phyloP scores from a whole-genome alignment of 2,113 vertebrate genomes.

The Xiphophorus hellerii region DNA sequence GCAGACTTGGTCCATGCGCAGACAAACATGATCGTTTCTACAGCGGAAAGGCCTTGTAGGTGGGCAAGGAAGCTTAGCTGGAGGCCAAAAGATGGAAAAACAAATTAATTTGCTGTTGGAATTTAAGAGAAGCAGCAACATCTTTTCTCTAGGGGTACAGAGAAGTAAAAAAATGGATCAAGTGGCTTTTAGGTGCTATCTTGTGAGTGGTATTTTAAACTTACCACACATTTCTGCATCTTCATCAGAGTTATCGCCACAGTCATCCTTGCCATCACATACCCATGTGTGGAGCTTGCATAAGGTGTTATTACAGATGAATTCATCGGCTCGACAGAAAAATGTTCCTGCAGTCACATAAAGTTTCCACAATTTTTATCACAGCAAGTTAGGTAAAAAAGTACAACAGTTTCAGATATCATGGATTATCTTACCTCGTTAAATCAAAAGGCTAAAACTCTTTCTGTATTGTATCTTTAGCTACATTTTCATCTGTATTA shows the following conservation, averaged over 20 bases:
- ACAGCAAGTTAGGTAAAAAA: background rate
- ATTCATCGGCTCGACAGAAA: slow-evolving; percentile 94
- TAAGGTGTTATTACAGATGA: slow-evolving; percentile 96
- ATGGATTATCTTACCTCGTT: background rate
- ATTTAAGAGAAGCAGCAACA: slow-evolving; percentile 1
- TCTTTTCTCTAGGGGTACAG: background rate
- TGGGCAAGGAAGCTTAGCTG: slow-evolving; percentile 91
- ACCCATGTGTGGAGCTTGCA: slow-evolving; percentile 96
- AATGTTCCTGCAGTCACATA: slow-evolving; percentile 77
- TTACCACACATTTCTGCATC: slow-evolving; percentile 91
- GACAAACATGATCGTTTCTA: slow-evolving; percentile 90
- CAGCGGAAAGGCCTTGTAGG: slow-evolving; percentile 90
- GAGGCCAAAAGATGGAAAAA: slow-evolving; percentile 41
- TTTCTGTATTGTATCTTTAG: background rate
- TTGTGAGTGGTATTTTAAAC: slow-evolving; percentile 43
- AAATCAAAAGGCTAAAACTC: background rate
- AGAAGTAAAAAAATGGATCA: slow-evolving; percentile 36
- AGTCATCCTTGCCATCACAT: slow-evolving; percentile 98
- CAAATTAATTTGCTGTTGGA: background rate
- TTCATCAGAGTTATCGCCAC: slow-evolving; percentile 98
- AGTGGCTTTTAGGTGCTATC: slow-evolving; percentile 11
- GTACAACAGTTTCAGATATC: background rate
- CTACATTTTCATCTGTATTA: background rate
- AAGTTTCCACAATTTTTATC: background rate
- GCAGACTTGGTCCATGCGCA: slow-evolving; percentile 88